These are phyloP conservation scores for Myzus persicae DNA, from an alignment of 1,140 invertebrate species.

Conservation along the genomic window DNA sequence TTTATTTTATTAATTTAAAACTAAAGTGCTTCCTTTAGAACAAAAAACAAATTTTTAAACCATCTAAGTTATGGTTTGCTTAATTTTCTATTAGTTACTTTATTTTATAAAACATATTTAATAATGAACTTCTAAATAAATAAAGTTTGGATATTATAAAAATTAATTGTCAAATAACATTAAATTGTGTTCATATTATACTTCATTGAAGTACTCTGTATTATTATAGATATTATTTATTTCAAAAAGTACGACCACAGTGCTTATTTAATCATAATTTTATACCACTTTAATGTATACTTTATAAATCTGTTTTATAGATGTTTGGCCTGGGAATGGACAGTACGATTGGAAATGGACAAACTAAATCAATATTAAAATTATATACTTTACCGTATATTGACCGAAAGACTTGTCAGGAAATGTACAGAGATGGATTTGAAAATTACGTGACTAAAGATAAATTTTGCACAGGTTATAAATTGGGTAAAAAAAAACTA, in stretches of 20 bases:
- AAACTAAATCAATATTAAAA: not conserved
- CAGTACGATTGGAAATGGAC: not conserved
- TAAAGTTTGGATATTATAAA: no score
- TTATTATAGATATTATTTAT: not conserved
- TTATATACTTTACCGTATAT: not conserved
- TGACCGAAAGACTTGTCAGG: not conserved
- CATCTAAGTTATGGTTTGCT: not conserved
- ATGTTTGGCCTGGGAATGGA: slow-evolving; percentile 30
- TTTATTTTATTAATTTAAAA: no score
- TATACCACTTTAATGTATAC: not conserved
- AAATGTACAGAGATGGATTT: slow-evolving; percentile 7
- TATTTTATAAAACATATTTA: not conserved
- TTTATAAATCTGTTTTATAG: not conserved
- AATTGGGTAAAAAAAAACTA: not conserved
- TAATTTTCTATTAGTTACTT: not conserved
- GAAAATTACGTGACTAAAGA: not conserved
- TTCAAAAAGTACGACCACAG: not conserved
- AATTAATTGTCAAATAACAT: not conserved
- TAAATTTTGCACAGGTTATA: slow-evolving; percentile 43
- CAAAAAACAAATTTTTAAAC: no score
- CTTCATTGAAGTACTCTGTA: no score
- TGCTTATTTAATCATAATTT: not conserved
- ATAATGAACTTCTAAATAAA: no score
- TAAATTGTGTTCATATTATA: not conserved
- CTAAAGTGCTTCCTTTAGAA: no score